A percentile compares a stretch with the other conserved stretches of the same genome.
Evolutionary conservation across 2,797 vertebrate genomes (phyloP).

Genomic region (Falco biarmicus): DNA sequence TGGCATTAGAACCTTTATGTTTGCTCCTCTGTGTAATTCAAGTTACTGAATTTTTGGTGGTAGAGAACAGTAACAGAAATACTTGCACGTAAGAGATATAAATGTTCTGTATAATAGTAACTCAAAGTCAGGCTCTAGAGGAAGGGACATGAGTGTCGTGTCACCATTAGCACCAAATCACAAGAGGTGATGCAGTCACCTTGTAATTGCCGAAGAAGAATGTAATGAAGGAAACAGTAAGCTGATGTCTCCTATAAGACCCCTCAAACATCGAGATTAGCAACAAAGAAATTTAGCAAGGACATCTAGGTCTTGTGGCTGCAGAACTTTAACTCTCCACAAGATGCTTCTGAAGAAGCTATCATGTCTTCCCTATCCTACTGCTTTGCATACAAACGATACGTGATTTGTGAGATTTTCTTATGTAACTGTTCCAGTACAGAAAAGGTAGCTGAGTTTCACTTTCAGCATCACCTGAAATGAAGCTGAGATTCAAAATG

Average conservation of each 20-base stretch:
- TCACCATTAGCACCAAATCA: not conserved
- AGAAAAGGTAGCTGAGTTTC: not conserved
- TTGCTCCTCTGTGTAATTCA: not conserved
- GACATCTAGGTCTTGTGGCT: not conserved
- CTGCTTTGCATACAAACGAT: not conserved
- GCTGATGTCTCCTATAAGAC: not conserved
- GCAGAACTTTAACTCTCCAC: not conserved
- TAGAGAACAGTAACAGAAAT: not conserved
- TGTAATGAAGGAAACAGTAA: not conserved
- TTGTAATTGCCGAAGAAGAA: not conserved
- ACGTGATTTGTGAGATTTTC: not conserved
- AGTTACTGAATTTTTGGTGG: not conserved
- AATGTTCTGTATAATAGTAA: not conserved
- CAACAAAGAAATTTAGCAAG: not conserved
- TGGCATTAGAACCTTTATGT: not conserved
- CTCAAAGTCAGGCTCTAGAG: not conserved
- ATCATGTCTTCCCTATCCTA: not conserved
- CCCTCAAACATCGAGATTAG: not conserved
- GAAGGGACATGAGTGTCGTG: not conserved
- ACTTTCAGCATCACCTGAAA: not conserved
- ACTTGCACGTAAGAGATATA: accelerated
- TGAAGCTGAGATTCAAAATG: slow-evolving; percentile 6
- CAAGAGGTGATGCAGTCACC: not conserved
- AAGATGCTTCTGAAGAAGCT: not conserved
- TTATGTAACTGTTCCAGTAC: not conserved